Base-by-base conservation (phyloP, 2,797 vertebrate genomes). In the Eurystomus glaucurus region DNA sequence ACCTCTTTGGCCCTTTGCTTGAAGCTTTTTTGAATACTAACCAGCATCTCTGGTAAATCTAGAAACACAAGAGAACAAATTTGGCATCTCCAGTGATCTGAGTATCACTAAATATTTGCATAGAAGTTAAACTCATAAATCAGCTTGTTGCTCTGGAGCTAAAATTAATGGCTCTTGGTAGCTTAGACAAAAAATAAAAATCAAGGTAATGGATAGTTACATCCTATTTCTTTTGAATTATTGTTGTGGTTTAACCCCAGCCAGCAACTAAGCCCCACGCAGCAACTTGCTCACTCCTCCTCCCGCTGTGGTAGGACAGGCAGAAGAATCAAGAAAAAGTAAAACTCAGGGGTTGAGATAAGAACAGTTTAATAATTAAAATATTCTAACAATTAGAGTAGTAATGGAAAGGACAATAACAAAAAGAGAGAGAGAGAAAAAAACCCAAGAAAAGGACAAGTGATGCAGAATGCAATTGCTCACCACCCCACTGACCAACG, bases 21-120 rank as follows among this genome's bases (percentile, higher is more conserved):
- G 99, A 99, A 70, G 98, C 98, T 43, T 98, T 99, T 97, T 98
- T 99, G 96, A 99, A 98, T 33, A 99, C 98, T 29, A 99, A 72
- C 99, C 99, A 99, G 92, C 98, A 99, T 86, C 98, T 98, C 51
- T 99, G 98, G 97, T 99, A 99, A 96, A 99, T 99, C 99, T 99
- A 93, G 76, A 95, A 97, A 78, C 71, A 98, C 75, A 98, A 72
- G 68, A 97, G 43, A 81, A 26, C 8, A 31, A 89, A 21, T 5
- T 93, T 55, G 78, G 64, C 68, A 75, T 29, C 74, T 68, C 52
- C 35, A 35, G 6, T 9, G 26, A 84, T 50, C 84, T 11, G 4
- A 28, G 1, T 11, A 25, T 29, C 52, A 22, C 50, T 43, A 62
- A 62, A 11, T 7, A 52, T 80, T 61, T 74, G 11, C 62, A 81